Evolutionary conservation across 2,797 vertebrate species (phyloP).

Genomic region (Molossus alvarezi): DNA sequence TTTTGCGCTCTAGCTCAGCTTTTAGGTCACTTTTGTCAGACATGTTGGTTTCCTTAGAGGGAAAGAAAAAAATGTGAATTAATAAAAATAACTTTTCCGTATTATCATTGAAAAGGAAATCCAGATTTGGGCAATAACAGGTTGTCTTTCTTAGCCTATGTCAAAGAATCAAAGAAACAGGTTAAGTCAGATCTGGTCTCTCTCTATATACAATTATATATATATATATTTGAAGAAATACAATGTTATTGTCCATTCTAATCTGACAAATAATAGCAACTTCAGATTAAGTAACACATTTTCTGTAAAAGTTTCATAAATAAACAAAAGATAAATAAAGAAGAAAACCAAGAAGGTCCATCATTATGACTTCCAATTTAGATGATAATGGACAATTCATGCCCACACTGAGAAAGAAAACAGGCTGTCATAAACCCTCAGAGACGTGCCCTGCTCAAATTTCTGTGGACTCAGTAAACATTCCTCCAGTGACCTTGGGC

Average conservation of each 20-base stretch:
- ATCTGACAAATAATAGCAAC: conserved; percentile 10
- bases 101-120: conserved; percentile 55
- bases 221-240: conserved; percentile 53
- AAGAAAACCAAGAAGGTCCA: background rate
- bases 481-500: background rate
- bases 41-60: conserved; percentile 89
- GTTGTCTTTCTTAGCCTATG: conserved; percentile 19
- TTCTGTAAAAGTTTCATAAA: conserved; percentile 66
- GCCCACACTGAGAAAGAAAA: conserved; percentile 41
- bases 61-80: conserved; percentile 49
- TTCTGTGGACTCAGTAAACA: conserved; percentile 52
- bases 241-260: background rate
- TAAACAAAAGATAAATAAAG: conserved; percentile 59
- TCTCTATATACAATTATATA: background rate
- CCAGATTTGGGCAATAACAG: background rate
- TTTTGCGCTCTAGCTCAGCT: conserved; percentile 96
- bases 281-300: conserved; percentile 51
- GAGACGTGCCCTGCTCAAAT: background rate
- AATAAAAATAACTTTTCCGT: background rate
- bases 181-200: conserved; percentile 24
- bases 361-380: conserved; percentile 57
- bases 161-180: conserved; percentile 51
- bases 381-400: conserved; percentile 63
- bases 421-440: conserved; percentile 9
- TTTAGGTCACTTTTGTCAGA: conserved; percentile 95